Conservation (phyloP, 1,140 invertebrate species). For the Acyrthosiphon pisum region DNA sequence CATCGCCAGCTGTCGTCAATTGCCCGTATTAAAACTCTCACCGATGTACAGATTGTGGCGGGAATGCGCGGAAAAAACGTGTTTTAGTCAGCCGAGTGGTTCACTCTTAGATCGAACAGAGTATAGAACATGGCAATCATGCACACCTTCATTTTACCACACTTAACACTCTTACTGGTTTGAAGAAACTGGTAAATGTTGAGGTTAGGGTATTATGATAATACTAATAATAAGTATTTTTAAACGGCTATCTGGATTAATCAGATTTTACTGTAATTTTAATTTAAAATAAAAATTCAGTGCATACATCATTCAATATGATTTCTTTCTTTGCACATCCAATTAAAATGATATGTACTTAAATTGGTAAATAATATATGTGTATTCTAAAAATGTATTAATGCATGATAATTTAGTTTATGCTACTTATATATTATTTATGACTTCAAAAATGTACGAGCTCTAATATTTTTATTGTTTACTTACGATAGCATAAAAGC, state of each 20-base stretch:
- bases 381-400: background rate
- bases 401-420: background rate
- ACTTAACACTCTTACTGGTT: background rate
- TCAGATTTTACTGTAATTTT: background rate
- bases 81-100: too few species aligned
- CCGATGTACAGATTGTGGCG: too few species aligned
- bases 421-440: background rate
- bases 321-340: background rate
- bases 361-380: background rate
- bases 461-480: background rate
- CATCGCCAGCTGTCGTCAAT: too few species aligned
- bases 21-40: too few species aligned
- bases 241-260: background rate
- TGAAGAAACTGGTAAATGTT: background rate
- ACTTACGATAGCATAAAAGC: slow-evolving; percentile 81
- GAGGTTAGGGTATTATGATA: background rate
- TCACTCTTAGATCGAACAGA: background rate
- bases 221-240: background rate
- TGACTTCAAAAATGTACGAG: background rate
- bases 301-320: background rate
- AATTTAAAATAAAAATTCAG: background rate
- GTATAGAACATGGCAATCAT: background rate
- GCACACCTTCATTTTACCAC: background rate
- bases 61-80: too few species aligned
- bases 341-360: background rate